phyloP scores from a whole-genome alignment of 2,113 vertebrate genomes.

The Mobula hypostoma region DNA sequence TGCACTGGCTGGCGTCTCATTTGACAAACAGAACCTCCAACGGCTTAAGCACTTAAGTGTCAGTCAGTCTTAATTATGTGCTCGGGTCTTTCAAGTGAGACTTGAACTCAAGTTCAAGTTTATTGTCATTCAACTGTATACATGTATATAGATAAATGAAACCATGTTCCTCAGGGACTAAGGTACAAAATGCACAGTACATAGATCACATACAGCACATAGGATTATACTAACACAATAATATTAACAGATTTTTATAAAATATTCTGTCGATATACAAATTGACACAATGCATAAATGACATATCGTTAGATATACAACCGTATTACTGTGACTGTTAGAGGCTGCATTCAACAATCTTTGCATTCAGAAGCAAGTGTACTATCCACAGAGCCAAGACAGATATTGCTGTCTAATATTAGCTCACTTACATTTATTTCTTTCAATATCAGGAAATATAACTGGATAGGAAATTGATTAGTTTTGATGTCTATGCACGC shows the following conservation, averaged over 20 bases:
- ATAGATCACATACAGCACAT: too few relatives aligned
- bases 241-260: too few relatives aligned
- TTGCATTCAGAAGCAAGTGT: not conserved
- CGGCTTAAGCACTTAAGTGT: not conserved
- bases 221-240: too few relatives aligned
- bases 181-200: too few relatives aligned
- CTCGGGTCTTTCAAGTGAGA: not conserved
- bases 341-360: not conserved
- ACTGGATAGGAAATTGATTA: not conserved
- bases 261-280: too few relatives aligned
- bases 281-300: too few relatives aligned
- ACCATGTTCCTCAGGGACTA: too few relatives aligned
- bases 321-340: too few relatives aligned
- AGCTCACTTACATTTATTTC: not conserved
- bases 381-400: not conserved
- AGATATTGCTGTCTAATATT: not conserved
- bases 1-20: not conserved
- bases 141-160: too few relatives aligned
- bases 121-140: too few relatives aligned
- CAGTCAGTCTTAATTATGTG: not conserved
- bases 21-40: not conserved
- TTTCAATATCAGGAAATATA: not conserved
- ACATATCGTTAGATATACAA: too few relatives aligned
- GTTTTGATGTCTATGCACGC: not conserved
- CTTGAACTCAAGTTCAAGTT: not conserved